Conservation (phyloP, 2,113 vertebrate genomes). For the Talpa occidentalis region DNA sequence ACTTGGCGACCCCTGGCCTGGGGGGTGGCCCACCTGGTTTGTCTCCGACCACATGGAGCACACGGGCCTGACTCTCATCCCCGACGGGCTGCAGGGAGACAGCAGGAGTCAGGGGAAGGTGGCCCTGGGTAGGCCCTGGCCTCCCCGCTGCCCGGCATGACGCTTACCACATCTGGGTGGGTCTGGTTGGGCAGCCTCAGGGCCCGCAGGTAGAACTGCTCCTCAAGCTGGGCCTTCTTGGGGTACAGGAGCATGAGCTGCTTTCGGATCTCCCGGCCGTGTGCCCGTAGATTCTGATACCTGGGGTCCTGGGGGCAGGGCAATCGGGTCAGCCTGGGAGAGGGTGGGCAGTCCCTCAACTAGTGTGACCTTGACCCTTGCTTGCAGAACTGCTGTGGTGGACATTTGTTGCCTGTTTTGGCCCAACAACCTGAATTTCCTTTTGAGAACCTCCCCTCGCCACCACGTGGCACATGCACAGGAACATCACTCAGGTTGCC, state of each 20-base stretch:
- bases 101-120: not conserved
- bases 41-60: constrained; percentile 90
- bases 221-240: constrained; percentile 85
- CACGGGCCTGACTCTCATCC: constrained; percentile 92
- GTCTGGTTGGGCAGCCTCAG: constrained; percentile 93
- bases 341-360: not conserved
- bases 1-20: not conserved
- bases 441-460: not conserved
- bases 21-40: constrained; percentile 88
- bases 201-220: constrained; percentile 88
- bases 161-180: constrained; percentile 91
- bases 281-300: constrained; percentile 82
- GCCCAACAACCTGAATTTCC: not conserved
- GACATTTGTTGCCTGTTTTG: not conserved
- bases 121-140: fast-evolving
- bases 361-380: not conserved
- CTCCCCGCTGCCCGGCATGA: fast-evolving
- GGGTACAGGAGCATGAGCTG: constrained; percentile 85
- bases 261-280: constrained; percentile 88
- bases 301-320: constrained; percentile 84
- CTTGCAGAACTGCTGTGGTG: not conserved
- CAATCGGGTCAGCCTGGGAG: not conserved
- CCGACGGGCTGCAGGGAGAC: constrained; percentile 88
- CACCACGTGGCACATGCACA: not conserved
- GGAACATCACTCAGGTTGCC: not conserved